Conservation (phyloP, 2,888 invertebrate genomes). For the Lucinisca nassula region DNA sequence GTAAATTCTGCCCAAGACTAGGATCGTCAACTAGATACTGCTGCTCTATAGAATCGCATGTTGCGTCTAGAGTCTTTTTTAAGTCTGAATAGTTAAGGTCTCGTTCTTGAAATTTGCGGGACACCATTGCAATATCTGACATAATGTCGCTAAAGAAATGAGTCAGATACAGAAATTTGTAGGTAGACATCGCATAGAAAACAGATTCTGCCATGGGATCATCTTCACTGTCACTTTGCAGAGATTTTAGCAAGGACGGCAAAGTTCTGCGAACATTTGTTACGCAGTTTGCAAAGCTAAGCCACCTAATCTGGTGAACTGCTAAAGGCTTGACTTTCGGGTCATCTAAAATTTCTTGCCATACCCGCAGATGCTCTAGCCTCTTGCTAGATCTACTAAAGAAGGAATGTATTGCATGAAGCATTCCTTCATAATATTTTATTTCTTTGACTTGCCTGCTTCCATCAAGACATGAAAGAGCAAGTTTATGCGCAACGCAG, state of each 20-base stretch:
- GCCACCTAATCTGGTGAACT: slow-evolving; percentile 6
- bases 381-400: slow-evolving; percentile 45
- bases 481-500: slow-evolving; percentile 43
- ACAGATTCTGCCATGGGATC: slow-evolving; percentile 30
- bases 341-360: slow-evolving; percentile 51
- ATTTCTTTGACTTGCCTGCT: too few species aligned
- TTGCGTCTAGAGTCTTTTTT: slow-evolving; percentile 21
- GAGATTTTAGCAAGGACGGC: slow-evolving; percentile 34
- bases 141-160: slow-evolving; percentile 55
- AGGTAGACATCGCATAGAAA: slow-evolving; percentile 29
- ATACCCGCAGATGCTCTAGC: slow-evolving; percentile 43
- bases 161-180: slow-evolving; percentile 39
- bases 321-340: slow-evolving; percentile 7
- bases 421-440: slow-evolving; percentile 32
- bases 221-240: slow-evolving; percentile 45
- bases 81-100: slow-evolving; percentile 19
- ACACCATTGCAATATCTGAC: slow-evolving; percentile 35
- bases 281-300: slow-evolving; percentile 40
- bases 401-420: slow-evolving; percentile 32
- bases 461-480: slow-evolving; percentile 35
- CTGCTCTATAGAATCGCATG: slow-evolving; percentile 45
- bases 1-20: slow-evolving; percentile 14
- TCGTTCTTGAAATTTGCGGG: slow-evolving; percentile 29
- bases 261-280: slow-evolving; percentile 35
- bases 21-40: slow-evolving; percentile 42